A percentile compares a stretch with the other conserved stretches of the same genome.
phyloP scores from a whole-genome alignment of 2,888 invertebrate genomes.

The Trichogramma evanescens region DNA sequence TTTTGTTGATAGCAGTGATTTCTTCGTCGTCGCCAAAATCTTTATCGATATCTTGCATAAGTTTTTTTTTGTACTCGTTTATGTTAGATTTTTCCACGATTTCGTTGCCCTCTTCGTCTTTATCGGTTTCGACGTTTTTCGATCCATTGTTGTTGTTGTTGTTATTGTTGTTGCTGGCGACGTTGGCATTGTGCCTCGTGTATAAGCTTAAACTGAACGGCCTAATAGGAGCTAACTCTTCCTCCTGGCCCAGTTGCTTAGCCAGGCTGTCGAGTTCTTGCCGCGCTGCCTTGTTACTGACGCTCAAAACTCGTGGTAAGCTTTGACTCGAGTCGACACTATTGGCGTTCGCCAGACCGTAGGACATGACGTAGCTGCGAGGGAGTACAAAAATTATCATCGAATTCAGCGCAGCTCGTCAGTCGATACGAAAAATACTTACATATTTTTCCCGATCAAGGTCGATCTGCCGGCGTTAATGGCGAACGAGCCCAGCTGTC shows the following conservation, averaged over 20 bases:
- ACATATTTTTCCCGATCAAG: constrained; percentile 42
- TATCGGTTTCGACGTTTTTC: neutral
- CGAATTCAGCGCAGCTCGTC: neutral
- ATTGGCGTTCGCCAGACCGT: constrained; percentile 17
- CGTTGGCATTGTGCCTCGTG: neutral
- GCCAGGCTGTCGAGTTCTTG: constrained; percentile 36
- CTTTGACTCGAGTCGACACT: neutral
- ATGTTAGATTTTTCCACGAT: neutral
- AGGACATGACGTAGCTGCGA: constrained; percentile 32
- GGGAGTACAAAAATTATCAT: neutral
- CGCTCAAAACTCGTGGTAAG: neutral
- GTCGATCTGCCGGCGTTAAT: constrained; percentile 40
- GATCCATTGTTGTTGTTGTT: neutral
- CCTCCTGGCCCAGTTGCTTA: constrained; percentile 36
- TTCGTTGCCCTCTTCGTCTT: neutral
- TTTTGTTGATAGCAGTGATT: neutral
- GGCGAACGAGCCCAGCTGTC: constrained; percentile 34
- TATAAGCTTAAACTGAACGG: constrained; percentile 28
- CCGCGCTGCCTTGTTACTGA: constrained; percentile 1
- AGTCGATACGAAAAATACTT: constrained; percentile 23
- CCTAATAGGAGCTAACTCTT: constrained; percentile 27
- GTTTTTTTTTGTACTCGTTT: constrained; percentile 10
- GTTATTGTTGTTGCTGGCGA: neutral
- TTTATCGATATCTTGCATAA: constrained; percentile 4
- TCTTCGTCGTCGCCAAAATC: constrained; percentile 12